Conservation (phyloP, 2,888 invertebrate genomes). For the Sesamia inferens region DNA sequence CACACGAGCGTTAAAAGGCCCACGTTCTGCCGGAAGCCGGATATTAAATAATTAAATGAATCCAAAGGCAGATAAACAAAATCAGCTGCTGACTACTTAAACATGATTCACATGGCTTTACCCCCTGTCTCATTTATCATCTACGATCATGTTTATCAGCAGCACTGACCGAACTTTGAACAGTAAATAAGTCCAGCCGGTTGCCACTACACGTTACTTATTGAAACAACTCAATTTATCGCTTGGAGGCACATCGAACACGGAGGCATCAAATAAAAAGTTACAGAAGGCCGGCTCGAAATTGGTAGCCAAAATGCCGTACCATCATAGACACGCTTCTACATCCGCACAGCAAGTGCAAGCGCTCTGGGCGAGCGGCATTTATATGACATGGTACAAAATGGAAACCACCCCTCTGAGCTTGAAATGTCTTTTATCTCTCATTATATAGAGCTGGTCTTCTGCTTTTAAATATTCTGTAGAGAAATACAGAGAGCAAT, state of each 20-base stretch:
- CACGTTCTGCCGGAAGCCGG: not conserved
- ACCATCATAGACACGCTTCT: not conserved
- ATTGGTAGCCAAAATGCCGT: not conserved
- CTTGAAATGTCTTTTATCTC: not conserved
- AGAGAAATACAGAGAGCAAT: constrained; percentile 7
- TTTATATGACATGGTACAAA: not conserved
- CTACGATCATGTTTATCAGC: constrained; percentile 5
- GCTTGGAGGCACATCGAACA: constrained; percentile 10
- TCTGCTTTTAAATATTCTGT: constrained; percentile 7
- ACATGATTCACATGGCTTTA: not conserved
- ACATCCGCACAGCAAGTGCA: not conserved
- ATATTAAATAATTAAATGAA: not conserved
- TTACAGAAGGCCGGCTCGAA: constrained; percentile 4
- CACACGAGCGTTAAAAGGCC: not conserved
- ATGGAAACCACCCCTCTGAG: not conserved
- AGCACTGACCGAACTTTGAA: not conserved
- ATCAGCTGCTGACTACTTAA: no score
- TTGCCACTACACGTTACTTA: constrained; percentile 25
- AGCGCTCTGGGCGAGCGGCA: not conserved
- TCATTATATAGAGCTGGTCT: not conserved
- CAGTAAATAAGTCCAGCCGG: constrained; percentile 19
- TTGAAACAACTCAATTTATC: constrained; percentile 38
- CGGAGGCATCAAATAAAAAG: not conserved
- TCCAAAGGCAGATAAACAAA: not conserved
- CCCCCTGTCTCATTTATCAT: not conserved